Evolutionary conservation across 2,797 vertebrate species (phyloP), one percentile per base, ranked within the genome.

Genomic region (Telmatherina bonti): DNA sequence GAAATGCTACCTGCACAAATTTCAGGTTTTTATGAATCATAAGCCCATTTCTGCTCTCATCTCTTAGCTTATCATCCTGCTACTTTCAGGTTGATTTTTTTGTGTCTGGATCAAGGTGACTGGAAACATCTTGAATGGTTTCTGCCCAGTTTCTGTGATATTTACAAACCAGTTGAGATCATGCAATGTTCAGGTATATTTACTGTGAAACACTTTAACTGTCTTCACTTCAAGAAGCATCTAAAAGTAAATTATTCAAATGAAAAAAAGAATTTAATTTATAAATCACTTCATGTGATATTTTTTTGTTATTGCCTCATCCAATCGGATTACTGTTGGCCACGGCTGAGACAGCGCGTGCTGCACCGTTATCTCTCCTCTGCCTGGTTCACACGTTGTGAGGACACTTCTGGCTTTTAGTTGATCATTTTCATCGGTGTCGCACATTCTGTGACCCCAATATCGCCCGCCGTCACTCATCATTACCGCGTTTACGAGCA

Each of bases 331-430:
- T 92, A 94, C 93, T 92, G 91, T 93, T 79, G 92, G 90, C 89
- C 82, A 30, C 43, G 81, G 85, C 90, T 76, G 61, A 84, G 91
- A 90, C 87, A 83, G 78, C 85, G 82, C 82, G 84, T 87, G 79
- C 89, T 76, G 67, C 88, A 86, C 84, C 61, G 47, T 85, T 85
- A 86, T 83, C 68, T 88, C 92, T 82, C 85, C 71, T 70, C 87
- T 49, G 54, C 62, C 82, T 60, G 2, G 30, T 64, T 58, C 78
- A 12, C 72, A 88, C 69, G 45, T 74, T 61, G 82, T 85, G 55
- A 58, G 92, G 93, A 93, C 95, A 89, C 95, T 94, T 94, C 95
- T 95, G 95, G 93, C 93, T 88, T 92, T 94, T 89, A 90, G 92
- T 91, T 92, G 91, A 93, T 96, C 93, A 89, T 94, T 94, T 95